These are phyloP conservation scores for Hucho hucho DNA, from an alignment of 2,113 vertebrate species.

Conservation along the genomic window DNA sequence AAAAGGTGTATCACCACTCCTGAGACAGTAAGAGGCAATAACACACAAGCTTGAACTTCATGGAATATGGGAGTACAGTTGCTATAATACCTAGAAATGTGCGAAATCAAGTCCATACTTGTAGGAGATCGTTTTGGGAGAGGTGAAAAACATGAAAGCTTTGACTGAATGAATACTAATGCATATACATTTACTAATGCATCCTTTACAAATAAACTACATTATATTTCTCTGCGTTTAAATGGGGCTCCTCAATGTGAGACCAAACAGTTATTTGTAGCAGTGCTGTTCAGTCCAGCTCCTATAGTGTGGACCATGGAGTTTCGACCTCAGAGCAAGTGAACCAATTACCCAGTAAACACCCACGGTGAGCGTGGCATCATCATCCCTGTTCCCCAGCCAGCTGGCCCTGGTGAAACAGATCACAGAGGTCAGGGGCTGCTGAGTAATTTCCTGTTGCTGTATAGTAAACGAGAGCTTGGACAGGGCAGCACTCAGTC, in stretches of 20 bases:
- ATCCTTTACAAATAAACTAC: too few relatives aligned
- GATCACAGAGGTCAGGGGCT: not conserved
- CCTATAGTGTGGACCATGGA: not conserved
- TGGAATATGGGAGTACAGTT: too few relatives aligned
- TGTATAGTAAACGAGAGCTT: not conserved
- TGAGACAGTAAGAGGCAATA: not conserved
- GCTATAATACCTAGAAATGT: too few relatives aligned
- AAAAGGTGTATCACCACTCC: not conserved
- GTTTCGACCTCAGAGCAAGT: not conserved
- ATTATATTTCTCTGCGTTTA: not conserved
- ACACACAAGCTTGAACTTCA: not conserved
- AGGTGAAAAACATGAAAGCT: not conserved
- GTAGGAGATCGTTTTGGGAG: too few relatives aligned
- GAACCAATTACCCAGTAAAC: not conserved
- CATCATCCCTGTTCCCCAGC: not conserved
- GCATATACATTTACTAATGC: not conserved
- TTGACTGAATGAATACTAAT: not conserved
- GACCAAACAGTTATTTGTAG: not conserved
- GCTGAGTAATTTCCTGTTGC: not conserved
- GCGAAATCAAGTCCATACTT: too few relatives aligned
- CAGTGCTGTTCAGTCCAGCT: not conserved
- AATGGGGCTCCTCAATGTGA: not conserved
- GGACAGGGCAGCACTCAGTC: conserved; percentile 25
- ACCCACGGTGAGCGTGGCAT: not conserved
- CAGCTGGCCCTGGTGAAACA: not conserved